Conservation (phyloP, 2,797 vertebrate species). For the Trachops cirrhosus region DNA sequence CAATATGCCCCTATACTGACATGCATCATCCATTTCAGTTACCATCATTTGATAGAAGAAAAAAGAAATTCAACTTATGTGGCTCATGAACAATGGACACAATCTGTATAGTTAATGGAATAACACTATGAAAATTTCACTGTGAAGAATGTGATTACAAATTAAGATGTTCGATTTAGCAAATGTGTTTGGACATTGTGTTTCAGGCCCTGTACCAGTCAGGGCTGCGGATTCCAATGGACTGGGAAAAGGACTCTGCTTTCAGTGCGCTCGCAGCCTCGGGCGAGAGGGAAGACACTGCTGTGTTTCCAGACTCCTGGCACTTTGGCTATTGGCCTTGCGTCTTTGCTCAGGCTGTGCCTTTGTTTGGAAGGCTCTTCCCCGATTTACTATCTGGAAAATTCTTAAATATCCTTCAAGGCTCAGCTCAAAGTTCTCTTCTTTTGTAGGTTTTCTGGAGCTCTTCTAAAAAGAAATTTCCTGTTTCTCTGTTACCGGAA, state of each 20-base stretch:
- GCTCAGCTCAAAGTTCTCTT: neutral
- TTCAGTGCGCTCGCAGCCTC: neutral
- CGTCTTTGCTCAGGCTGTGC: neutral
- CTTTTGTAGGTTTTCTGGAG: neutral
- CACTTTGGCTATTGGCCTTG: neutral
- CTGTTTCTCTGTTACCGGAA: neutral
- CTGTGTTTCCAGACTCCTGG: no score
- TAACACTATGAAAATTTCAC: neutral
- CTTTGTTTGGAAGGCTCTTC: neutral
- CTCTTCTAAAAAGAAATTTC: neutral
- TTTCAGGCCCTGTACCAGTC: neutral
- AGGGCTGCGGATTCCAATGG: neutral
- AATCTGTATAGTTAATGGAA: neutral
- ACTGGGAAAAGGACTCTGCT: neutral
- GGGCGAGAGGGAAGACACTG: neutral
- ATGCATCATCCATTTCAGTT: neutral
- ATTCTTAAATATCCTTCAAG: neutral
- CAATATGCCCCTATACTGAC: neutral
- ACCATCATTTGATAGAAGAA: neutral
- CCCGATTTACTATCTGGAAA: neutral
- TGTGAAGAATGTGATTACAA: neutral
- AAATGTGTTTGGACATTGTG: neutral
- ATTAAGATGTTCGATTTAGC: neutral
- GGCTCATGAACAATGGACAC: neutral
- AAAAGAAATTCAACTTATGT: neutral